phyloP scores from a whole-genome alignment of 2,888 invertebrate genomes.

The Cyclophora punctaria region DNA sequence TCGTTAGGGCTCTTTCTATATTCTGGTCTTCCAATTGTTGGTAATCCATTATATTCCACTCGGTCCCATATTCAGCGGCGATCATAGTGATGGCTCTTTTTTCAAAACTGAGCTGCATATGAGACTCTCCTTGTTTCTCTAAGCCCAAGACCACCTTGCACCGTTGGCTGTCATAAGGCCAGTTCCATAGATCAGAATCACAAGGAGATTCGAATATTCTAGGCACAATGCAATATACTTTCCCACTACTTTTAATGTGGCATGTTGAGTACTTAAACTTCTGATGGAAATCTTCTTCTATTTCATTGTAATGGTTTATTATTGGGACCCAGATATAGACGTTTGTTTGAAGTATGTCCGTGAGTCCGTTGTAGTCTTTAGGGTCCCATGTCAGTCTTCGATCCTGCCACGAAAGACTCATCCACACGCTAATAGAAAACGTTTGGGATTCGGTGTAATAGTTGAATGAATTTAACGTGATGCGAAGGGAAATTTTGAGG shows the following conservation, averaged over 20 bases:
- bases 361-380: constrained; percentile 24
- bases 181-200: constrained; percentile 25
- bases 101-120: constrained; percentile 16
- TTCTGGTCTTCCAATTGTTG: constrained; percentile 14
- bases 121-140: background rate
- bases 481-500: constrained; percentile 15
- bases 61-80: constrained; percentile 27
- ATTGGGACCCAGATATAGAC: constrained; percentile 26
- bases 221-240: constrained; percentile 10
- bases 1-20: constrained; percentile 19
- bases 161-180: constrained; percentile 35
- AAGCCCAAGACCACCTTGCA: constrained; percentile 26
- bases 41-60: constrained; percentile 39
- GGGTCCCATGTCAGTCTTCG: constrained; percentile 34
- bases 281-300: constrained; percentile 4
- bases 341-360: constrained; percentile 4
- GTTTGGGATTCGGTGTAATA: constrained; percentile 24
- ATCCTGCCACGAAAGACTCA: constrained; percentile 25
- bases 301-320: constrained; percentile 22
- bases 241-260: constrained; percentile 17
- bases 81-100: constrained; percentile 16
- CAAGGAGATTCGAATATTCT: constrained; percentile 16
- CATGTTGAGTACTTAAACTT: constrained; percentile 15
- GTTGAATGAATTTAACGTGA: constrained; percentile 27
- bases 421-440: constrained; percentile 22